Conservation (phyloP, 2,797 vertebrate species). For the Anguilla anguilla region DNA sequence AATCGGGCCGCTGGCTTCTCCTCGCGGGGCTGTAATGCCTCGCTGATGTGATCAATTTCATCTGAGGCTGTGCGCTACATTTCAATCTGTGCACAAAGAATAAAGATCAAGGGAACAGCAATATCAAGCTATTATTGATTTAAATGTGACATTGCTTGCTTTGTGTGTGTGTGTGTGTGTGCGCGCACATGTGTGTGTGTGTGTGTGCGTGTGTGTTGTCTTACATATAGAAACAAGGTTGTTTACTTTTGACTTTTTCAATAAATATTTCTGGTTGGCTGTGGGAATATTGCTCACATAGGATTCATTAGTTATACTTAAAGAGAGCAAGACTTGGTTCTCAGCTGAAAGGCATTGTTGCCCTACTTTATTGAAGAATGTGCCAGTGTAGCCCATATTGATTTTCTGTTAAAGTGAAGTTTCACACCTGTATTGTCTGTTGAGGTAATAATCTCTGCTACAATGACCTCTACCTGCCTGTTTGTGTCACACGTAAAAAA, state of each 20-base stretch:
- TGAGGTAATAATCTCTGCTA: not conserved
- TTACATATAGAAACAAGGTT: not conserved
- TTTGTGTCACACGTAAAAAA: not conserved
- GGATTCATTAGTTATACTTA: not conserved
- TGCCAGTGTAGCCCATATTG: not conserved
- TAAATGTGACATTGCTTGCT: not conserved
- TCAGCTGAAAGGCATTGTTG: not conserved
- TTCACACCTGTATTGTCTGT: not conserved
- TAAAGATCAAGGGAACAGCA: not conserved
- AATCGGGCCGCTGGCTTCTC: not conserved
- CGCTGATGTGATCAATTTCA: not conserved
- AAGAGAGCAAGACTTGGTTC: not conserved
- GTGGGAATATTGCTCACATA: not conserved
- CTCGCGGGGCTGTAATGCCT: not conserved
- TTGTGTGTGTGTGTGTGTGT: not conserved
- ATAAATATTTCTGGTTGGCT: not conserved
- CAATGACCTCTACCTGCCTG: not conserved
- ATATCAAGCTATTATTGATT: not conserved
- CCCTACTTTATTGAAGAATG: not conserved
- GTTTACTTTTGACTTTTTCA: not conserved
- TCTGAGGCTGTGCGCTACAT: not conserved
- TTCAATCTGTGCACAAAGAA: not conserved
- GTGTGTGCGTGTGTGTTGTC: not conserved
- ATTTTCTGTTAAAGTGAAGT: not conserved
- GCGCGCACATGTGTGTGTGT: not conserved